phyloP scores from a whole-genome alignment of 2,113 vertebrate species.

The Nettapus auritus region DNA sequence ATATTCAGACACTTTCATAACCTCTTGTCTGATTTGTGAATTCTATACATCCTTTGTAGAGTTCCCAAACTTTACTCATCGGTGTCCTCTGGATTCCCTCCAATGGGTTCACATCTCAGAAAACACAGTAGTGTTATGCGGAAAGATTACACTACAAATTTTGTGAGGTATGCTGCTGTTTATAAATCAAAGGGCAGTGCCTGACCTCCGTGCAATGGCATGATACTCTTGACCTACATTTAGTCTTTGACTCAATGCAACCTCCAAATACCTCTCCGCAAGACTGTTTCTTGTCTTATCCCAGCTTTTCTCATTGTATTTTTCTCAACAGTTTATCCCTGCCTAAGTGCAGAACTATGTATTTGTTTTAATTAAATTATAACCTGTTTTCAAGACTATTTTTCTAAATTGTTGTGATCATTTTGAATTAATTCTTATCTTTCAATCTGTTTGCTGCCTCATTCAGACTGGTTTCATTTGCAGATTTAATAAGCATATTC shows the following conservation, averaged over 20 bases:
- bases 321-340: neutral
- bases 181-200: neutral
- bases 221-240: neutral
- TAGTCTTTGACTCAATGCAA: neutral
- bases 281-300: neutral
- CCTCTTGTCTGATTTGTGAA: neutral
- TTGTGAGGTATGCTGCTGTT: neutral
- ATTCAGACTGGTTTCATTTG: conserved; percentile 22
- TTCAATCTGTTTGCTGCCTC: conserved; percentile 5
- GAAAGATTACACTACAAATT: neutral
- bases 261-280: neutral
- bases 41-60: neutral
- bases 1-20: neutral
- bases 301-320: neutral
- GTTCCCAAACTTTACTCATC: neutral
- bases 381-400: neutral
- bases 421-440: conserved; percentile 46
- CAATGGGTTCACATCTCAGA: neutral
- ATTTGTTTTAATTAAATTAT: conserved; percentile 25
- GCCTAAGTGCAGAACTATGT: neutral
- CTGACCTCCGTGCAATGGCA: neutral
- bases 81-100: neutral
- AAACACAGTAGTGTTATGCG: neutral
- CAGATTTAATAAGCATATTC: conserved; percentile 23
- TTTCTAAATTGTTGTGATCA: conserved; percentile 1